A percentile compares a stretch with the other conserved stretches of the same genome.
These are phyloP conservation scores for Meleagris gallopavo DNA, from an alignment of 2,113 vertebrate genomes.

Conservation along the genomic window DNA sequence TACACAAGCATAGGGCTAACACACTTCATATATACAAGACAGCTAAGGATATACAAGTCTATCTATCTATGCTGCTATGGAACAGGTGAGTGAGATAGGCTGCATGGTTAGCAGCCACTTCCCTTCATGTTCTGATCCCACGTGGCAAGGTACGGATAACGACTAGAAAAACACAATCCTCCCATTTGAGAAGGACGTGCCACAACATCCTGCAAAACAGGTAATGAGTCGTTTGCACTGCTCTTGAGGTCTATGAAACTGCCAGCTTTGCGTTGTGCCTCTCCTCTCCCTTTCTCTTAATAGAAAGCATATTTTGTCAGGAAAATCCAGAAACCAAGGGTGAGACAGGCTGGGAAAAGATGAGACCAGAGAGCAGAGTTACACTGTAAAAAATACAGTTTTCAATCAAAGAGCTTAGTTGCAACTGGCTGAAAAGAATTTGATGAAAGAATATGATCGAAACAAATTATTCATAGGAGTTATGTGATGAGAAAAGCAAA, in stretches of 20 bases:
- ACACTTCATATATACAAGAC: background rate
- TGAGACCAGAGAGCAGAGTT: background rate
- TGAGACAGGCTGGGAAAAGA: background rate
- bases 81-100: background rate
- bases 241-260: background rate
- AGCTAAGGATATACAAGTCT: background rate
- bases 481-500: background rate
- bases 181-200: background rate
- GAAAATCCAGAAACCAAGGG: background rate
- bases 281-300: background rate
- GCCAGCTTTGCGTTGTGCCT: background rate
- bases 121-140: background rate
- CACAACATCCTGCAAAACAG: background rate
- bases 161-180: background rate
- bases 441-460: background rate
- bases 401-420: background rate
- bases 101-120: background rate
- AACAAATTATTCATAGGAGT: background rate
- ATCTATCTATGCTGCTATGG: background rate
- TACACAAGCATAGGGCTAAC: background rate
- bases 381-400: background rate
- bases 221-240: background rate
- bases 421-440: background rate
- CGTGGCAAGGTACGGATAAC: background rate
- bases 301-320: background rate